Conservation (phyloP, 2,888 invertebrate species). For the Carabus problematicus region DNA sequence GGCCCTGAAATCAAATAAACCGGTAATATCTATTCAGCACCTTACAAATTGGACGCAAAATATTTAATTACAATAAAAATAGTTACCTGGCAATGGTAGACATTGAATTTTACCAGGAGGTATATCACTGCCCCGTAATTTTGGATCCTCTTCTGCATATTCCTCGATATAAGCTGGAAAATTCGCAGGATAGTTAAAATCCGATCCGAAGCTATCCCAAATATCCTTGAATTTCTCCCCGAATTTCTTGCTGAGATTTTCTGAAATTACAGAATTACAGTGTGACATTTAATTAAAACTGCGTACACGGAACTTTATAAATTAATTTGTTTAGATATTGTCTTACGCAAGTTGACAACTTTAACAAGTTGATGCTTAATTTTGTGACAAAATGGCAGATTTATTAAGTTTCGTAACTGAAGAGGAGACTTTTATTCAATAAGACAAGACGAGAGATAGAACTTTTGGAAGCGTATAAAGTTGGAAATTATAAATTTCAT, state of each 20-base stretch:
- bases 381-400: too few species aligned
- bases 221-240: constrained; percentile 73
- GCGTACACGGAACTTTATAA: too few species aligned
- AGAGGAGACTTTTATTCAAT: too few species aligned
- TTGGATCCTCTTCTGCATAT: constrained; percentile 69
- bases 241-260: constrained; percentile 76
- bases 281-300: background rate
- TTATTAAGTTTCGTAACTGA: too few species aligned
- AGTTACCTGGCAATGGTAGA: constrained; percentile 78
- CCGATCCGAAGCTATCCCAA: constrained; percentile 73
- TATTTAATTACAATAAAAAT: constrained; percentile 2
- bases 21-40: background rate
- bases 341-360: too few species aligned
- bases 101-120: constrained; percentile 70
- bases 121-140: constrained; percentile 52
- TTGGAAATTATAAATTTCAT: too few species aligned
- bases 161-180: constrained; percentile 76
- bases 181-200: constrained; percentile 74
- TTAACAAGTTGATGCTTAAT: too few species aligned
- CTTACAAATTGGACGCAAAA: background rate
- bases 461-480: too few species aligned
- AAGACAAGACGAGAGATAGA: too few species aligned
- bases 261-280: constrained; percentile 56
- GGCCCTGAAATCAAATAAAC: constrained; percentile 69
- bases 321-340: too few species aligned